Percentiles rank a stretch among this genome's conserved stretches.
phyloP scores from a whole-genome alignment of 1,140 invertebrate genomes.

The Drosophila truncata region DNA sequence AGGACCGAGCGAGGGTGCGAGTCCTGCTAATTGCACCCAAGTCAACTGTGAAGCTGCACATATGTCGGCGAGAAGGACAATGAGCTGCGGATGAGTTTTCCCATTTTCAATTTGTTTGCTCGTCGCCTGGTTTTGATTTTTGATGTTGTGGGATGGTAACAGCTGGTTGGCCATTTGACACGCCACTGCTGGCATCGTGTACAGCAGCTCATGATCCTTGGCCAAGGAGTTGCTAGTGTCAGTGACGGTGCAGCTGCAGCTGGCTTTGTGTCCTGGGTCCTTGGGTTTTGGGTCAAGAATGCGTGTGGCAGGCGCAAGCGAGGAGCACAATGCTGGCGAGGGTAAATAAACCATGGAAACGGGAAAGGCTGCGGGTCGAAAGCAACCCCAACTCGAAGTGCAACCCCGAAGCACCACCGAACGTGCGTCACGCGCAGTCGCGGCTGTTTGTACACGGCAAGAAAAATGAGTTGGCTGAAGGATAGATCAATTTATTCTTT shows the following conservation, averaged over 20 bases:
- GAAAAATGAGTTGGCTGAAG: not conserved
- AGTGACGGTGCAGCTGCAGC: conserved; percentile 25
- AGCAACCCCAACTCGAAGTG: conserved; percentile 54
- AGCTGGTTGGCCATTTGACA: conserved; percentile 75
- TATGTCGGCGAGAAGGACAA: conserved; percentile 59
- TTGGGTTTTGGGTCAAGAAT: conserved; percentile 66
- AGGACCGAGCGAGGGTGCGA: conserved; percentile 52
- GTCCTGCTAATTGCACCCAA: conserved; percentile 59
- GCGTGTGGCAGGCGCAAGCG: conserved; percentile 78
- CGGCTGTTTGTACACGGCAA: conserved; percentile 38
- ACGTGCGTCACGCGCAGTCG: conserved; percentile 76
- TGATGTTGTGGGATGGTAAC: conserved; percentile 52
- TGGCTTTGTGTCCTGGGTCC: conserved; percentile 22
- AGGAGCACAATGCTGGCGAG: conserved; percentile 60
- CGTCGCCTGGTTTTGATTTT: conserved; percentile 67
- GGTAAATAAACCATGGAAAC: conserved; percentile 26
- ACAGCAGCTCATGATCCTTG: conserved; percentile 52
- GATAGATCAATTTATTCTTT: no score
- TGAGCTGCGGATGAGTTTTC: conserved; percentile 42
- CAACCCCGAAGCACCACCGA: conserved; percentile 62
- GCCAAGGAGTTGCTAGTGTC: conserved; percentile 61
- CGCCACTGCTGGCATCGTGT: conserved; percentile 24
- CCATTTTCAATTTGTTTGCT: conserved; percentile 68
- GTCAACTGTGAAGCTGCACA: conserved; percentile 78
- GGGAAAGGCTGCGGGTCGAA: conserved; percentile 63